Evolutionary conservation across 2,888 invertebrate genomes (phyloP), one percentile per base, ranked within the genome.

Genomic region (Lapara coniferarum): DNA sequence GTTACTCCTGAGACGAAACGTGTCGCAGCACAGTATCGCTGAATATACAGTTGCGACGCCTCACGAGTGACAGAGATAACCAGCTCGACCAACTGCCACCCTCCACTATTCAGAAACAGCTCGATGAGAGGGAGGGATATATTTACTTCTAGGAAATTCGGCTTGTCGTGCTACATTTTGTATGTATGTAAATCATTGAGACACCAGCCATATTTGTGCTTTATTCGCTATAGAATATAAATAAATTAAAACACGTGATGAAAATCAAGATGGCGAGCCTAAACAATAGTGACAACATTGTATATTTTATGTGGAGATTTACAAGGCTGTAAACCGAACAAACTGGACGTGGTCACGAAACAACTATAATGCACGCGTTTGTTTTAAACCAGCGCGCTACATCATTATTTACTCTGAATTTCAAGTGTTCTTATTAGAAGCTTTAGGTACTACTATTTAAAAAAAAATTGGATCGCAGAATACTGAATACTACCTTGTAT

Each of bases 261-360:
- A 74, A 77, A 78, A 77, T 79, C 82, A 84, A 82, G 81, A 85
- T 74, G 73, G 74, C 74, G 73, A 74, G 75, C 80, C 82, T 73
- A 83, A 87, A 85, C 83, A 81, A 81, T 77, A 79, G 74, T 72
- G 77, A 80, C 87, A 84, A 91, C 91, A 90, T 89, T 90, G 91
- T 92, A 88, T 86, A 82, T 89, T 91, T 91, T 90, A 91, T 86
- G 84, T 77, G 75, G 66, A 85, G 85, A 91, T 91, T 92, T 91
- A 92, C 86, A 89, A 89, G 85, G 88, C 88, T 85, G 80, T 91
- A 91, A 91, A 88, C 87, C 91, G 75, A 66, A 77, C 81, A 76
- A 82, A 80, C 82, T 78, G 77, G 79, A 55, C 73, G 75, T 74
- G 80, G 91, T 89, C 92, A 92, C 92, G 92, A 85, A 91, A 85